Evolutionary conservation across 2,113 vertebrate species (phyloP).

Genomic region (Narcine bancroftii): DNA sequence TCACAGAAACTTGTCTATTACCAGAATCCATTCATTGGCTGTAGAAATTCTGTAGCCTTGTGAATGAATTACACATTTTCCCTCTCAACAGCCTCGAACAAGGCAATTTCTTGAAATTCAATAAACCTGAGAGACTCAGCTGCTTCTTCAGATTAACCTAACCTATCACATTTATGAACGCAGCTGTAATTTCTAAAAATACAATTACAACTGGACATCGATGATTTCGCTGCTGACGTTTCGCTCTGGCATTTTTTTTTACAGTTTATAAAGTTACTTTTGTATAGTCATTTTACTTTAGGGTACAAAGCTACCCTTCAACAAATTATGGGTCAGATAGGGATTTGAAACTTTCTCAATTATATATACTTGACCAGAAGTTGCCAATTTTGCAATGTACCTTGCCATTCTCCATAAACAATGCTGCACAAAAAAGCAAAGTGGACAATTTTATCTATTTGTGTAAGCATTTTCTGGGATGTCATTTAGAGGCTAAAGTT

Average conservation of each 20-base stretch:
- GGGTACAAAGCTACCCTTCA: neutral
- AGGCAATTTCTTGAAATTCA: neutral
- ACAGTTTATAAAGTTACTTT: neutral
- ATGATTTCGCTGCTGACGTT: neutral
- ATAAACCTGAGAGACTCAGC: neutral
- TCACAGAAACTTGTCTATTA: neutral
- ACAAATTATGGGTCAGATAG: neutral
- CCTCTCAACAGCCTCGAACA: neutral
- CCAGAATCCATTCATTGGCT: neutral
- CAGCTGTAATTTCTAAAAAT: neutral
- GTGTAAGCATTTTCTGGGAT: neutral
- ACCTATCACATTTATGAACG: neutral
- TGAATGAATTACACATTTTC: neutral
- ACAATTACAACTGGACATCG: neutral
- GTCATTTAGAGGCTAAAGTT: neutral
- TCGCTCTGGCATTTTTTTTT: neutral
- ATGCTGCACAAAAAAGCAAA: too few species aligned
- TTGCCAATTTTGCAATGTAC: neutral
- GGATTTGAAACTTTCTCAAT: neutral
- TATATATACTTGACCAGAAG: neutral
- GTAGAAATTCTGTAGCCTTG: neutral
- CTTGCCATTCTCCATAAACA: too few species aligned
- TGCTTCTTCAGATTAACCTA: conserved; percentile 20
- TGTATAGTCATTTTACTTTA: neutral
- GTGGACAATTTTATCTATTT: too few species aligned